Evolutionary conservation across 2,888 invertebrate genomes (phyloP), one percentile per base, ranked within the genome.

Genomic region (Euclidia mi): DNA sequence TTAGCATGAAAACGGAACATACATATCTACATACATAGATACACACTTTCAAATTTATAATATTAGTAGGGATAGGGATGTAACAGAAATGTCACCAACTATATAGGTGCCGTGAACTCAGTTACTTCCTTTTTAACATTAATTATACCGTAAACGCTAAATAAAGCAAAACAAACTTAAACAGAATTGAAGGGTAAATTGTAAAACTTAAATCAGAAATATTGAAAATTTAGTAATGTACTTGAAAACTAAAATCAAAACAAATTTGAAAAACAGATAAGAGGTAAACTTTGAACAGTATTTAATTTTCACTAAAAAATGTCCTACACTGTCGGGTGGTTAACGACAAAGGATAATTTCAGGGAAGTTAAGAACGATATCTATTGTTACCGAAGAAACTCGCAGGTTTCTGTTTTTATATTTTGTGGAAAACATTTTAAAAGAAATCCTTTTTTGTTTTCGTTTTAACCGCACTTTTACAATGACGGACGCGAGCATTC

Each of bases 371-470:
- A 59, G 58, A 68, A 63, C 38, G 52, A 66, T 62, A 70, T 68
- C 71, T 72, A 77, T 82, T 82, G 79, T 80, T 63, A 68, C 69
- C 58, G 51, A 40, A 56, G 65, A 72, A 76, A 78, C 60, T 66
- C 56, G 64, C 62, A 74, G 62, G 64, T 66, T 73, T 56, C 55
- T 62, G 58, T 69, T 59, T 80, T 81, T 79, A 72, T 79, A 71
- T n/a, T n/a, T 52, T 45, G 48, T 41, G 56, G 63, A 69, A 77
- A 82, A 81, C 70, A 78, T 78, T 80, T 71, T 52, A 57, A 71
- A 59, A 71, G 74, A 79, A 78, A 78, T 56, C 53, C 51, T 47
- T 66, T 51, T 67, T 48, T 55, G 67, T 58, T 71, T 62, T 70
- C 64, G n/a, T n/a, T n/a, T n/a, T n/a, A 48, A 38, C 37, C 25